Percentiles rank a stretch among this genome's conserved stretches.
phyloP scores from a whole-genome alignment of 2,113 vertebrate genomes.

The Dinomys branickii region DNA sequence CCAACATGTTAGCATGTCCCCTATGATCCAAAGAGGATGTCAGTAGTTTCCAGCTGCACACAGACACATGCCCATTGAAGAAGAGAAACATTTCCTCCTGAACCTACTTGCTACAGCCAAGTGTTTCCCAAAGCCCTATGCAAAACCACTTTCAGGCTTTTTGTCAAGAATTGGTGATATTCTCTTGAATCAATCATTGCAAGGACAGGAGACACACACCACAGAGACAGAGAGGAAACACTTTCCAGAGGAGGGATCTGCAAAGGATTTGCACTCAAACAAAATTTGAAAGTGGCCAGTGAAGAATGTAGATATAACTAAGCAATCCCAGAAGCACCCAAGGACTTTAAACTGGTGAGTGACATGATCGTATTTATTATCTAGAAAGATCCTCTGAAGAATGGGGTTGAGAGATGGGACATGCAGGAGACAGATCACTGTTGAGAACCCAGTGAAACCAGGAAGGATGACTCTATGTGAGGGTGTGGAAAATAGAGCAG shows the following conservation, averaged over 20 bases:
- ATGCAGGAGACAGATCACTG: neutral
- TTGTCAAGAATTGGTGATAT: neutral
- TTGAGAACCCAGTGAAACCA: neutral
- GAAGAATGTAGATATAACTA: neutral
- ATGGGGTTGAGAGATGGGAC: neutral
- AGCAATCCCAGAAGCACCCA: neutral
- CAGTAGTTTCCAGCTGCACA: neutral
- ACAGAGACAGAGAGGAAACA: neutral
- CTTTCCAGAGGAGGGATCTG: neutral
- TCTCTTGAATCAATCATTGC: neutral
- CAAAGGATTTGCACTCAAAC: neutral
- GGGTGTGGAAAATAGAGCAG: neutral
- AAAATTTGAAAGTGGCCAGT: neutral
- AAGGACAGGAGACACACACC: too few relatives aligned
- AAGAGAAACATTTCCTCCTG: neutral
- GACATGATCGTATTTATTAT: neutral
- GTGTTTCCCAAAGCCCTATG: neutral
- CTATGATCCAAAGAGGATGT: neutral
- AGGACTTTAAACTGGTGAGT: neutral
- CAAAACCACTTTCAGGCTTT: neutral
- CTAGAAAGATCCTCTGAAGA: neutral
- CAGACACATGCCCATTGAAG: neutral
- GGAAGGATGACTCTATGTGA: neutral
- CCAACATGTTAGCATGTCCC: neutral
- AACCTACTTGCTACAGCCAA: neutral